Conservation (phyloP, 2,888 invertebrate species). For the Sphaeridia pumilis region DNA sequence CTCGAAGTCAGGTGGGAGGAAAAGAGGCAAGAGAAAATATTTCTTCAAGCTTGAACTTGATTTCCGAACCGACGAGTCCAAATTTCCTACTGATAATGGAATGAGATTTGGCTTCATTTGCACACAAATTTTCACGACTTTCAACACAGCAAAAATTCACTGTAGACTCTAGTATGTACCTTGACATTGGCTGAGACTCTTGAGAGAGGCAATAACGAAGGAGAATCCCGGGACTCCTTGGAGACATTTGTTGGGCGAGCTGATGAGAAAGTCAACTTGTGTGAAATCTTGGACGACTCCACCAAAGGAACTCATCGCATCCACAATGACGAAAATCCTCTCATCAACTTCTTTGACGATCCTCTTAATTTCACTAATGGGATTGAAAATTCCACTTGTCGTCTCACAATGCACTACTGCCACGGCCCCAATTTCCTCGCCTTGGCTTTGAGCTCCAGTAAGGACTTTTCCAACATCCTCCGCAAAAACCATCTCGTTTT, state of each 20-base stretch:
- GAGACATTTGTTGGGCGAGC: slow-evolving; percentile 45
- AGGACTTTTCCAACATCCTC: slow-evolving; percentile 36
- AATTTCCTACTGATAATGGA: too few relatives aligned
- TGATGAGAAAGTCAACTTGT: slow-evolving; percentile 41
- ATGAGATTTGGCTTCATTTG: too few relatives aligned
- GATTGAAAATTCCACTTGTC: slow-evolving; percentile 43
- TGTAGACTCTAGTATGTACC: slow-evolving; percentile 36
- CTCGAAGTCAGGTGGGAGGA: too few relatives aligned
- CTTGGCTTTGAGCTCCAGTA: slow-evolving; percentile 22
- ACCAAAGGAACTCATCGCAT: slow-evolving; percentile 45
- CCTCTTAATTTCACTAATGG: slow-evolving; percentile 40
- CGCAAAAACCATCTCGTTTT: slow-evolving; percentile 38
- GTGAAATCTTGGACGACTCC: slow-evolving; percentile 40
- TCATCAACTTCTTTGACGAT: slow-evolving; percentile 38
- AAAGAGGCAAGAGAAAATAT: too few relatives aligned
- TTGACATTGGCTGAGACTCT: slow-evolving; percentile 39
- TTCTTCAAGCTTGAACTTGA: too few relatives aligned
- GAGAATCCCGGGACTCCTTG: slow-evolving; percentile 45
- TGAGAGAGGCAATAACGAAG: slow-evolving; percentile 40
- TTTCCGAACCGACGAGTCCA: too few relatives aligned
- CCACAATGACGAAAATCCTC: slow-evolving; percentile 40
- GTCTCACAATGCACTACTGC: slow-evolving; percentile 44
- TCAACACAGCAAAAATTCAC: neutral
- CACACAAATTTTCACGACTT: too few relatives aligned
- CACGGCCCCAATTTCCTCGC: slow-evolving; percentile 39